These are phyloP conservation scores for Cochlearius cochlearius DNA, from an alignment of 2,113 vertebrate species.

Conservation along the genomic window DNA sequence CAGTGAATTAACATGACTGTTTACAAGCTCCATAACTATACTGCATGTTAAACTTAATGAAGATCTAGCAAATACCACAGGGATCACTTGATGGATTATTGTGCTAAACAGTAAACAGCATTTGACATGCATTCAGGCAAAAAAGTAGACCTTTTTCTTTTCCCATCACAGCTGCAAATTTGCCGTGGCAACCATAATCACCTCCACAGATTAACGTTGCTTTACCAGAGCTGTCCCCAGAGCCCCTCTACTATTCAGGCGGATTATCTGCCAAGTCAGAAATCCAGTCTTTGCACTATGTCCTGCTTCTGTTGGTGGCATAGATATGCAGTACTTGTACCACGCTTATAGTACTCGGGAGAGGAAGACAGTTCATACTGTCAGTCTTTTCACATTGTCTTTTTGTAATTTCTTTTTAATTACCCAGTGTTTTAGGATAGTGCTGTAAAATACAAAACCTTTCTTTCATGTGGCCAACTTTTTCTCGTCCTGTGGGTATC, in stretches of 20 bases:
- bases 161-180: background rate
- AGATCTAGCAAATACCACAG: conserved; percentile 17
- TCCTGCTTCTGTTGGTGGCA: background rate
- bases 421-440: background rate
- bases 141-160: background rate
- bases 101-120: background rate
- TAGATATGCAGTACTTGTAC: background rate
- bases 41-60: background rate
- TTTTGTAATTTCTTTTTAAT: background rate
- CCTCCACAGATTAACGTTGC: background rate
- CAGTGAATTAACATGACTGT: background rate
- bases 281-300: background rate
- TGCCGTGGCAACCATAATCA: background rate
- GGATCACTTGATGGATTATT: conserved; percentile 21
- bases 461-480: background rate
- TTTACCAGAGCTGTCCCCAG: background rate
- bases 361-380: background rate
- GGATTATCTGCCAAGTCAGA: background rate
- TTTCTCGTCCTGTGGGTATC: background rate
- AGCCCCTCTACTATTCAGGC: background rate
- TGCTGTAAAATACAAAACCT: background rate
- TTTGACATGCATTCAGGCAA: background rate
- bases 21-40: background rate
- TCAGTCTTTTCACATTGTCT: background rate
- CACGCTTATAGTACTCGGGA: background rate